Percentiles rank a stretch among this genome's conserved stretches.
phyloP scores from a whole-genome alignment of 1,140 invertebrate genomes.

The Drosophila takahashii region DNA sequence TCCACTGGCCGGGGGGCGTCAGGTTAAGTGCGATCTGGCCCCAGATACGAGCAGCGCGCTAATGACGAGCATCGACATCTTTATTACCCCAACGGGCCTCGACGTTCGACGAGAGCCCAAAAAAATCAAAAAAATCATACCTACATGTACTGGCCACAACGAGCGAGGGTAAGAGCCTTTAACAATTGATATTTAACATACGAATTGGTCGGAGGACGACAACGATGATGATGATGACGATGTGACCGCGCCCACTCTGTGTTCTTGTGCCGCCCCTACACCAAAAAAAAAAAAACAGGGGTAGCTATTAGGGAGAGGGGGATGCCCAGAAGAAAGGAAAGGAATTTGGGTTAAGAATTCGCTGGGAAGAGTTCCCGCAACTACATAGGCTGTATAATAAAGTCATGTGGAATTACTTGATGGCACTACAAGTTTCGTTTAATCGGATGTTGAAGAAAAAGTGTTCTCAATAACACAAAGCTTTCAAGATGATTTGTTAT shows the following conservation, averaged over 20 bases:
- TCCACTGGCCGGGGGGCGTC: constrained; percentile 16
- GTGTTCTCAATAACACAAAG: not conserved
- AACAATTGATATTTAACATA: constrained; percentile 56
- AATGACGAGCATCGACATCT: constrained; percentile 50
- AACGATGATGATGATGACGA: constrained; percentile 18
- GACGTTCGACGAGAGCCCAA: not conserved
- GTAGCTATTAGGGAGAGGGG: not conserved
- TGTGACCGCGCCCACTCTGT: constrained; percentile 17
- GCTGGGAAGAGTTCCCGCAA: not conserved
- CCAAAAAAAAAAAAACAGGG: not conserved
- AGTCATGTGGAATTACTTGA: constrained; percentile 1
- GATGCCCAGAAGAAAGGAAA: not conserved
- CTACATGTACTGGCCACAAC: not conserved
- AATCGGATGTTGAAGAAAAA: not conserved
- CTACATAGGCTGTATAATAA: not conserved
- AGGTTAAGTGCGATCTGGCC: constrained; percentile 45
- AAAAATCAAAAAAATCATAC: not conserved
- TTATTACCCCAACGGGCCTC: constrained; percentile 27
- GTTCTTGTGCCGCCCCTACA: constrained; percentile 19
- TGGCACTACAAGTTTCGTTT: not conserved
- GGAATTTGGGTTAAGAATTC: constrained; percentile 4
- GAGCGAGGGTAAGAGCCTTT: constrained; percentile 1
- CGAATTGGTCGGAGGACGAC: constrained; percentile 25
- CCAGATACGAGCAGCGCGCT: constrained; percentile 25
- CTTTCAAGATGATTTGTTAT: not conserved